phyloP scores from a whole-genome alignment of 2,888 invertebrate genomes.

The Drosophila siamana region DNA sequence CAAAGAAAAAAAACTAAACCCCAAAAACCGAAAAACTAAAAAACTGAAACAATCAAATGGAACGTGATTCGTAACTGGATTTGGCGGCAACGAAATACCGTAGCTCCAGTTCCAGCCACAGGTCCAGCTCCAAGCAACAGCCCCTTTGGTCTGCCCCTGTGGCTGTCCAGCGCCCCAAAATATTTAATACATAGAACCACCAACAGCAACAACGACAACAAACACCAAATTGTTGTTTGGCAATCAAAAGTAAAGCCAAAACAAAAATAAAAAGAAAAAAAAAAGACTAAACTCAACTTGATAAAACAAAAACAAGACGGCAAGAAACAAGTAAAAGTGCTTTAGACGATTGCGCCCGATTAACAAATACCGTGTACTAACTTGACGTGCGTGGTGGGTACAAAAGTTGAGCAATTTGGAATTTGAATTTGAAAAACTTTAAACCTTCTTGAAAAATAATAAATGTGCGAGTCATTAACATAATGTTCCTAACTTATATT shows the following conservation, averaged over 20 bases:
- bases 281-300: slow-evolving; percentile 25
- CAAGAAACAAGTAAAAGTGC: slow-evolving; percentile 31
- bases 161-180: slow-evolving; percentile 60
- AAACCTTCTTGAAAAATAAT: too few species aligned
- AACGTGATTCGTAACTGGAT: slow-evolving; percentile 67
- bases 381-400: neutral
- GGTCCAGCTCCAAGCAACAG: slow-evolving; percentile 10
- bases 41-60: slow-evolving; percentile 64
- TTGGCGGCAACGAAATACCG: slow-evolving; percentile 41
- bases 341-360: neutral
- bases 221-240: slow-evolving; percentile 73
- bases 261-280: slow-evolving; percentile 32
- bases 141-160: neutral
- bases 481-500: too few species aligned
- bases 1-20: slow-evolving; percentile 31
- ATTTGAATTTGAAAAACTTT: too few species aligned
- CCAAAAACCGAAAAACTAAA: slow-evolving; percentile 19
- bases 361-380: slow-evolving; percentile 15
- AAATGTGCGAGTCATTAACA: too few species aligned
- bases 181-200: slow-evolving; percentile 66
- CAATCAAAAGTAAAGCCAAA: slow-evolving; percentile 67
- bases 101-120: neutral
- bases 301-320: slow-evolving; percentile 23
- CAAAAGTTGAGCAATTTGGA: neutral
- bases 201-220: slow-evolving; percentile 47